A percentile compares a stretch with the other conserved stretches of the same genome.
These are phyloP conservation scores for Epizoanthus scotinus DNA, from an alignment of 92 coral and sea anemone genomes.

Conservation along the genomic window DNA sequence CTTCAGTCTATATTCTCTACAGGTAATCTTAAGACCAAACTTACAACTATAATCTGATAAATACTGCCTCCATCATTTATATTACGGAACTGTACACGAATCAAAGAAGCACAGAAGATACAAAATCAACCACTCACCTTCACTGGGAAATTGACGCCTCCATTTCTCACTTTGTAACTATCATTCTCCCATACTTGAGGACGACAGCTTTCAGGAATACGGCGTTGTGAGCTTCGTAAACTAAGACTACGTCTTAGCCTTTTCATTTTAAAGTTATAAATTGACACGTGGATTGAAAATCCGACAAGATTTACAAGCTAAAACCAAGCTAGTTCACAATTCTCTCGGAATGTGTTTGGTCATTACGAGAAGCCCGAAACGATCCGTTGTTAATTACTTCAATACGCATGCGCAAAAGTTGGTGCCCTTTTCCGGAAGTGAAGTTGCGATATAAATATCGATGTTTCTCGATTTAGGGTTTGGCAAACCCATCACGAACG, in stretches of 20 bases:
- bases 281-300: slow-evolving; percentile 27
- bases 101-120: slow-evolving; percentile 1
- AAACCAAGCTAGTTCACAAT: slow-evolving; percentile 11
- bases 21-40: neutral
- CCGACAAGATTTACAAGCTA: neutral
- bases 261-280: slow-evolving; percentile 64
- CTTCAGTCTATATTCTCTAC: slow-evolving; percentile 17
- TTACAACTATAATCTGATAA: slow-evolving; percentile 18
- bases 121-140: slow-evolving; percentile 59
- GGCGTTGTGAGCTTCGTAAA: slow-evolving; percentile 89
- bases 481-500: neutral
- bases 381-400: neutral
- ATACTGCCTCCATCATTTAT: neutral
- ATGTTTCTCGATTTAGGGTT: too few relatives aligned
- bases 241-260: slow-evolving; percentile 88
- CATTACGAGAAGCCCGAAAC: slow-evolving; percentile 28
- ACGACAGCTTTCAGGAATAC: slow-evolving; percentile 93
- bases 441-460: neutral
- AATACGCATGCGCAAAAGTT: slow-evolving; percentile 22
- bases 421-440: slow-evolving; percentile 25
- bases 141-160: slow-evolving; percentile 98
- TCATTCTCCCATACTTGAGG: slow-evolving; percentile 99
- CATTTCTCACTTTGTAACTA: slow-evolving; percentile 96
- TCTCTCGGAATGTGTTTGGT: slow-evolving; percentile 29
- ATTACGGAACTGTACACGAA: neutral